A percentile compares a stretch with the other conserved stretches of the same genome.
Evolutionary conservation across 1,140 invertebrate species (phyloP).

Genomic region (Carcinoscorpius rotundicauda): DNA sequence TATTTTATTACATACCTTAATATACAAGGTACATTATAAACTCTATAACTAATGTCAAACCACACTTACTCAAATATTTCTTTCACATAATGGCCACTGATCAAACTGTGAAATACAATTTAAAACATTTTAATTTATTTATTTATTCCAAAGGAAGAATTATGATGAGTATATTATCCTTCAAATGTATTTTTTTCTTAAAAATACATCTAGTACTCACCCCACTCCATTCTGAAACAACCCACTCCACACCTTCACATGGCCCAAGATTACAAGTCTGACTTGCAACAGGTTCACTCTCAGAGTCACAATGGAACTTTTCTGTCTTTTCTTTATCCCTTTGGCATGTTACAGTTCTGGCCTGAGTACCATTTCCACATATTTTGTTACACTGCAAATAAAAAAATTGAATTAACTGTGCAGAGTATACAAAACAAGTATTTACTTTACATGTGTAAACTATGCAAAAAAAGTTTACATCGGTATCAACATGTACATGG

Average conservation of each 20-base stretch:
- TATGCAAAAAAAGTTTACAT: not conserved
- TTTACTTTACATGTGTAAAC: not conserved
- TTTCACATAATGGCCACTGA: too few species aligned
- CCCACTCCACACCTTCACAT: conserved; percentile 86
- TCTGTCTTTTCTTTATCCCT: conserved; percentile 30
- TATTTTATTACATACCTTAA: too few species aligned
- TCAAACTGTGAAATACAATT: too few species aligned
- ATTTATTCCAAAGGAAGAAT: conserved; percentile 8
- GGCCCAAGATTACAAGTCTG: conserved; percentile 60
- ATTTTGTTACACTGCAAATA: conserved; percentile 61
- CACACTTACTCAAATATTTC: too few species aligned
- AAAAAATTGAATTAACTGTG: not conserved
- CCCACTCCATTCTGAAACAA: conserved; percentile 72
- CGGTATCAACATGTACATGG: not conserved
- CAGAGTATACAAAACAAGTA: too few species aligned
- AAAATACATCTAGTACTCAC: conserved; percentile 42
- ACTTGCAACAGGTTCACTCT: conserved; percentile 57
- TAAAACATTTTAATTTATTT: not conserved
- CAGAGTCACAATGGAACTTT: conserved; percentile 42
- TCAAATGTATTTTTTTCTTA: too few species aligned
- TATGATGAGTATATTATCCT: conserved; percentile 6
- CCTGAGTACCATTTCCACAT: conserved; percentile 60
- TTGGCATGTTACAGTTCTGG: conserved; percentile 16
- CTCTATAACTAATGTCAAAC: too few species aligned
- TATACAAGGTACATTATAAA: too few species aligned